Evolutionary conservation across 2,888 invertebrate genomes (phyloP), one percentile per base, ranked within the genome.

Genomic region (Aplocera efformata): DNA sequence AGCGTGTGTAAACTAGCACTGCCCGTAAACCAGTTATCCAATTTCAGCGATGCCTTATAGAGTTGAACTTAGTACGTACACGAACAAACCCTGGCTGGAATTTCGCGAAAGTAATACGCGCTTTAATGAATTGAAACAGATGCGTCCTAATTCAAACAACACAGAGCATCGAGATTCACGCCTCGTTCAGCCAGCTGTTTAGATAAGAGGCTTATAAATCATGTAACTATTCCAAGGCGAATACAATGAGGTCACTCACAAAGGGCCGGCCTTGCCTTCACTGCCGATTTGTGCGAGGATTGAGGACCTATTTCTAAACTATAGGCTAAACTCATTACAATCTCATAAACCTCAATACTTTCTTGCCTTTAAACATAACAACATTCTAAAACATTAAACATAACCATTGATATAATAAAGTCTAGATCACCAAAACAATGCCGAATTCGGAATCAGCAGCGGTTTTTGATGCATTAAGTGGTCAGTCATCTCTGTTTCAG

Each of bases 191-290:
- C 66, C 64, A 67, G 71, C 69, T 70, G 71, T 72, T 73, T 63
- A 77, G 76, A 79, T 76, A 79, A 75, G 67, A 73, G 68, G 59
- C 62, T 71, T 66, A 76, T 78, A 72, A 77, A 82, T 82, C 79
- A 78, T 80, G 76, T 79, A 82, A 81, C 80, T 82, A 83, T 85
- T 85, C 74, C 86, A 86, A 85, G 85, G 84, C 76, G 69, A 84
- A 56, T 73, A 67, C 77, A 82, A 78, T 79, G 80, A 82, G 83
- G 86, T 72, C 83, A 79, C 71, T 71, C 67, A 77, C 77, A 76
- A 79, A 84, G 82, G 84, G 78, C 63, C 68, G 76, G 72, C 83
- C 83, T 83, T 83, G 82, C 73, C 74, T 74, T 73, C 74, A 72
- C 72, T 64, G 63, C 60, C 69, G 62, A 61, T 61, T 73, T 50